Conservation (phyloP, 2,797 vertebrate genomes). For the Prunella strophiata region DNA sequence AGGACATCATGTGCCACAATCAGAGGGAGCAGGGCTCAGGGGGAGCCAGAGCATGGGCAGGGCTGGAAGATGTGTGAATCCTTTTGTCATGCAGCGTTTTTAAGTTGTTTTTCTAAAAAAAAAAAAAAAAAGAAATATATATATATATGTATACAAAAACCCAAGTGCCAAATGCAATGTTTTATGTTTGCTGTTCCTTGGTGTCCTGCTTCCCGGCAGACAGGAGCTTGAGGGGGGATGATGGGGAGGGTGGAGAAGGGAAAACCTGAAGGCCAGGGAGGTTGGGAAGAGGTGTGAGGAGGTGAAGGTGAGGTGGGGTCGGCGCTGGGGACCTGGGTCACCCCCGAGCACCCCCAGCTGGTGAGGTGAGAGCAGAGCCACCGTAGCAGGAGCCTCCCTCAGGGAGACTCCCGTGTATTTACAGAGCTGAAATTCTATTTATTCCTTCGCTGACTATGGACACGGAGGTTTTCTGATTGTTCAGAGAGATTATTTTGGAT, state of each 20-base stretch:
- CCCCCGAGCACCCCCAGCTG: not conserved
- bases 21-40: not conserved
- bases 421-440: constrained; percentile 87
- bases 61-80: not conserved
- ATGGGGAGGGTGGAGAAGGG: constrained; percentile 3
- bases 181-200: constrained; percentile 23
- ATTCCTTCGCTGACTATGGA: constrained; percentile 85
- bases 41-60: not conserved
- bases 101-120: not conserved
- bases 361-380: constrained; percentile 53
- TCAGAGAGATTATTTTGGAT: constrained; percentile 93
- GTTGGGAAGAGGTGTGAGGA: constrained; percentile 62
- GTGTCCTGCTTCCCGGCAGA: constrained; percentile 40
- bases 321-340: not conserved
- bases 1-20: not conserved
- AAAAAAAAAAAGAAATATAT: not conserved
- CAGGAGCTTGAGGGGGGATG: not conserved
- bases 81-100: constrained; percentile 40
- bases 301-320: not conserved
- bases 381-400: constrained; percentile 51
- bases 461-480: constrained; percentile 86
- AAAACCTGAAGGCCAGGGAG: constrained; percentile 54
- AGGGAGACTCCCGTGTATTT: constrained; percentile 75
- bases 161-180: constrained; percentile 67
- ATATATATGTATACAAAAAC: not conserved